Evolutionary conservation across 2,888 invertebrate genomes (phyloP).

Genomic region (Drosophila multiciliata): DNA sequence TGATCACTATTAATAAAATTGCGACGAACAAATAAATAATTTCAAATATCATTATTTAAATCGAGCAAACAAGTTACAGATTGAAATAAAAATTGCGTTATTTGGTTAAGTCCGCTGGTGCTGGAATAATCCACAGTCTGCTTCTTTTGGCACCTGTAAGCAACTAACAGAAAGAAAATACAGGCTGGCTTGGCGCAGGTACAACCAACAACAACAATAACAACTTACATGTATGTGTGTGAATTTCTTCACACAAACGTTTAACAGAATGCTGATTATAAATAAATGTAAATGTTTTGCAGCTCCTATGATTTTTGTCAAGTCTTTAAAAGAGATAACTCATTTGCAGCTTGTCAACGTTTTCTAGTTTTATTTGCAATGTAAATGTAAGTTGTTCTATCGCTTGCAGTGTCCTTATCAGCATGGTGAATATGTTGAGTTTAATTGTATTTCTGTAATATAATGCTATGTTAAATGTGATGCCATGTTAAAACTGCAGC

Average conservation of each 20-base stretch:
- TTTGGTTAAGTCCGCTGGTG: not conserved
- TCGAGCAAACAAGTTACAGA: not conserved
- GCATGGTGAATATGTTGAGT: conserved; percentile 25
- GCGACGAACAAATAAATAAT: conserved; percentile 3
- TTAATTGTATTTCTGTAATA: conserved; percentile 12
- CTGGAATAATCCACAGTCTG: not conserved
- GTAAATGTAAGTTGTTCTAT: not conserved
- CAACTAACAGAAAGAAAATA: conserved; percentile 12
- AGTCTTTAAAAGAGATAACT: not conserved
- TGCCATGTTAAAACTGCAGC: conserved; percentile 18
- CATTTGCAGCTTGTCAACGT: not conserved
- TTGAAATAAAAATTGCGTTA: not conserved
- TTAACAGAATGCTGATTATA: not conserved
- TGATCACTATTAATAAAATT: conserved; percentile 8
- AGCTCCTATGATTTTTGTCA: not conserved
- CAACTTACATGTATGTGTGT: conserved; percentile 1
- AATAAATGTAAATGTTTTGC: not conserved
- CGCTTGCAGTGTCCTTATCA: conserved; percentile 18
- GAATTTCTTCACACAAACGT: not conserved
- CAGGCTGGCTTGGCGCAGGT: conserved; percentile 16
- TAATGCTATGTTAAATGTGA: conserved; percentile 28
- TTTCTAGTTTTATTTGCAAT: not conserved
- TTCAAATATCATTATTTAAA: conserved; percentile 21
- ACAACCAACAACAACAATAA: not conserved
- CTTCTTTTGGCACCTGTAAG: conserved; percentile 19